These are phyloP conservation scores for Pogonomyrmex barbatus DNA, from an alignment of 1,140 invertebrate species.

Conservation along the genomic window DNA sequence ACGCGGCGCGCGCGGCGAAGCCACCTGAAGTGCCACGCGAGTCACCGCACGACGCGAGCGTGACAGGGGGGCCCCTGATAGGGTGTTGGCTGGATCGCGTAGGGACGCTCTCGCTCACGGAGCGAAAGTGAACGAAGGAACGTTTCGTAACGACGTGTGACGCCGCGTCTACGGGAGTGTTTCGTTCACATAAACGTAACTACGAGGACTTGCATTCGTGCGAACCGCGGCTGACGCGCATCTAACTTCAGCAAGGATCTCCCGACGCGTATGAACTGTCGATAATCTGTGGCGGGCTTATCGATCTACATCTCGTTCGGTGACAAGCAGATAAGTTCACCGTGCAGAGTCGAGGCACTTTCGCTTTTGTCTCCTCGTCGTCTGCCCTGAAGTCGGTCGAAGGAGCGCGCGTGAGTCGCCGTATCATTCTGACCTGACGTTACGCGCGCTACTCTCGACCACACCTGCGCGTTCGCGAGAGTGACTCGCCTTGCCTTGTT, in stretches of 20 bases:
- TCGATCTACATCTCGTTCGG: background rate
- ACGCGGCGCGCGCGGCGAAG: background rate
- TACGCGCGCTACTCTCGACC: background rate
- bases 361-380: conserved; percentile 18
- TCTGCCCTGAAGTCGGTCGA: background rate
- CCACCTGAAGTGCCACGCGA: conserved; percentile 10
- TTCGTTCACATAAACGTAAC: background rate
- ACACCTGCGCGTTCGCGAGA: conserved; percentile 38
- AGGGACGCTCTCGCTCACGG: background rate
- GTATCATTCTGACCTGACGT: background rate
- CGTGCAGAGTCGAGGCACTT: background rate
- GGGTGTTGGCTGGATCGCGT: conserved; percentile 63
- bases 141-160: conserved; percentile 10
- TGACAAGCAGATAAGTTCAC: background rate
- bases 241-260: conserved; percentile 1
- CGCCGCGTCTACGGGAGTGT: background rate
- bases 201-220: background rate
- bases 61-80: background rate
- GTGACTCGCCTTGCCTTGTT: background rate
- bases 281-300: background rate
- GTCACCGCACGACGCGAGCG: conserved; percentile 35
- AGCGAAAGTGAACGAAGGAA: background rate
- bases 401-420: background rate
- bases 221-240: background rate
- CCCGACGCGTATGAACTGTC: background rate